Evolutionary conservation across 2,113 vertebrate species (phyloP), one percentile per base, ranked within the genome.

Genomic region (Paratilapia polleni): DNA sequence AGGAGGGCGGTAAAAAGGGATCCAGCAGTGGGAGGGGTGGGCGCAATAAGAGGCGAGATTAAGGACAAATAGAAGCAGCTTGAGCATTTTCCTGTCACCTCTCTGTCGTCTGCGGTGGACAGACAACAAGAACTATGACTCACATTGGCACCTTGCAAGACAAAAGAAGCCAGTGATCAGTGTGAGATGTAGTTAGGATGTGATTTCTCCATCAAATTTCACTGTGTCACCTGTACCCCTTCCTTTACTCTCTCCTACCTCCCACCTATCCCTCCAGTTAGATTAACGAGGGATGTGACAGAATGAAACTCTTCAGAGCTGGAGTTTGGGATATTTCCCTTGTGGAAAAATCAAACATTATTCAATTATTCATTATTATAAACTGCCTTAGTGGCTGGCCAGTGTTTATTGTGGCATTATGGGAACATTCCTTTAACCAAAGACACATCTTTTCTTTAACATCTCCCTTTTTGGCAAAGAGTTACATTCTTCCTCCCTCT

Each of bases 371-470:
- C 82, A 82, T 91, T 60, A 36, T 81, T 88, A 56, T 85, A 77
- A 86, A 77, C 80, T 90, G 91, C 88, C 91, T 89, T 77, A 80
- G 80, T 78, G 89, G 88, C 91, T 86, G 88, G 85, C 73, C 90
- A 87, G 92, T 90, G 38, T 80, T 58, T 88, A 68, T 66, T 88
- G 93, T 90, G 90, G 92, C 93, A 95, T 95, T 94, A 85, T 90
- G 88, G 93, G 91, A 95, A 90, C 88, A 91, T 93, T 95, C 89
- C 86, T 93, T 93, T 91, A 83, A 96, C 95, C 93, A 95, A 95
- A 95, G 94, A 94, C 81, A 89, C 84, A 81, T 91, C 58, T 80
- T 82, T 90, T 88, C 84, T 84, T 85, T 85, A 82, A 75, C 12
- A 59, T 88, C 62, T 85, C 81, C 85, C 74, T 73, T 85, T 87